These are phyloP conservation scores for Disparrhopalites patrizii DNA, from an alignment of 2,888 invertebrate species.

Conservation along the genomic window DNA sequence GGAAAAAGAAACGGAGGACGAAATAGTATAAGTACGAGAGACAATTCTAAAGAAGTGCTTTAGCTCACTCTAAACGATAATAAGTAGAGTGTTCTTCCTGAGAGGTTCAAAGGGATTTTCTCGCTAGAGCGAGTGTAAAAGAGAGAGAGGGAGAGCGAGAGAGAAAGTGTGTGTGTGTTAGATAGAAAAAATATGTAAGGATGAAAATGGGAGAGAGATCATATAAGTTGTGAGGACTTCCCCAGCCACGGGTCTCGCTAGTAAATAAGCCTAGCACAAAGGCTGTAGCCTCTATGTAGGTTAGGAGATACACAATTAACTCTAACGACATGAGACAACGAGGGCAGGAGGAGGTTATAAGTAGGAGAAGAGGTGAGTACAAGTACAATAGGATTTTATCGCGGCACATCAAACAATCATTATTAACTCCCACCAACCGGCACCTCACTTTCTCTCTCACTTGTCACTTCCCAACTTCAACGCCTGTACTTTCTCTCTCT, in stretches of 20 bases:
- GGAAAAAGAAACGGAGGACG: too few species aligned
- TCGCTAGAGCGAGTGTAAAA: too few species aligned
- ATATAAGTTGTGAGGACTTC: neutral
- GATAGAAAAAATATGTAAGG: neutral
- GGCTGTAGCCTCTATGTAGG: neutral
- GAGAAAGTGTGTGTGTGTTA: neutral
- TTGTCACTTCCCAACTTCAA: slow-evolving; percentile 3
- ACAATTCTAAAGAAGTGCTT: too few species aligned
- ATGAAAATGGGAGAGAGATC: neutral
- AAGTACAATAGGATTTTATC: slow-evolving; percentile 28
- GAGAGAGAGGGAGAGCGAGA: neutral
- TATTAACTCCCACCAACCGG: slow-evolving; percentile 6
- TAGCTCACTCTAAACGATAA: too few species aligned
- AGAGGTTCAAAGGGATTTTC: too few species aligned
- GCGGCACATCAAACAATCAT: slow-evolving; percentile 25
- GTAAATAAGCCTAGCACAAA: neutral
- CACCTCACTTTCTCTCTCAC: slow-evolving; percentile 4
- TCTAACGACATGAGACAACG: slow-evolving; percentile 11
- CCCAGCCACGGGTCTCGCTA: too few species aligned
- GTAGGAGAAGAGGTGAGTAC: too few species aligned
- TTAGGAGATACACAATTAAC: slow-evolving; percentile 24
- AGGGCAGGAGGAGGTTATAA: slow-evolving; percentile 3
- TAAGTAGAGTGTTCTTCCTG: too few species aligned
- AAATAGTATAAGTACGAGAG: too few species aligned
- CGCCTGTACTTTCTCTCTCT: neutral